These are phyloP conservation scores for Enteromius viviparus DNA, from an alignment of 2,797 vertebrate species.

Conservation along the genomic window DNA sequence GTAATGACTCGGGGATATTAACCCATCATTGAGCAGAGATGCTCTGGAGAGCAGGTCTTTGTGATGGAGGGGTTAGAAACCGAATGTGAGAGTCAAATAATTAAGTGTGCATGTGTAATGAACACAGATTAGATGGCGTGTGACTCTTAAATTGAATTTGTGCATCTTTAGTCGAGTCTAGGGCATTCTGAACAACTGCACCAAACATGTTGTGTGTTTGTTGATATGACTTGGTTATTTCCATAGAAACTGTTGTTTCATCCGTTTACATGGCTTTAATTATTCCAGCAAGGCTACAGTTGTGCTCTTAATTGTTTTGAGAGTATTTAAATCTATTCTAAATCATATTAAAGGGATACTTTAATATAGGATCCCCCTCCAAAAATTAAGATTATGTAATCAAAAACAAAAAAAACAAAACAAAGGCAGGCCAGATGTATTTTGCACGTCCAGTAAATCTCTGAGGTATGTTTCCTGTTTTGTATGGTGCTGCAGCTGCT, in stretches of 20 bases:
- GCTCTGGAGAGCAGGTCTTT: constrained; percentile 30
- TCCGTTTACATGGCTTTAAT: not conserved
- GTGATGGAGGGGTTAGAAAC: constrained; percentile 1
- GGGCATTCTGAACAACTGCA: not conserved
- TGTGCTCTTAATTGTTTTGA: not conserved
- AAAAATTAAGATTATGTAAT: not conserved
- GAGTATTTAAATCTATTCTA: not conserved
- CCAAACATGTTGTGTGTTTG: constrained; percentile 2
- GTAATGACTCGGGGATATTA: constrained; percentile 46
- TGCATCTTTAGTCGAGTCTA: not conserved
- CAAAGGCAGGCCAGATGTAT: not conserved
- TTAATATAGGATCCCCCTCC: not conserved
- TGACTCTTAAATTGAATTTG: constrained; percentile 40
- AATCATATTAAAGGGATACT: not conserved
- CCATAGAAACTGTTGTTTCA: not conserved
- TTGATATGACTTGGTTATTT: constrained; percentile 7
- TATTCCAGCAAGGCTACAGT: not conserved
- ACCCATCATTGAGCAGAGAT: constrained; percentile 25
- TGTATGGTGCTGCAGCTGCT: not conserved
- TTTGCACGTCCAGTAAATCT: not conserved
- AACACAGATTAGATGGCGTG: constrained; percentile 47
- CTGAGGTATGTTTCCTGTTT: not conserved
- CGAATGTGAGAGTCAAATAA: constrained; percentile 26
- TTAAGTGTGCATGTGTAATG: constrained; percentile 46
- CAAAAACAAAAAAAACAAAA: too few species aligned